Evolutionary conservation across 2,888 invertebrate genomes (phyloP), one percentile per base, ranked within the genome.

Genomic region (Lamellibrachia satsuma): DNA sequence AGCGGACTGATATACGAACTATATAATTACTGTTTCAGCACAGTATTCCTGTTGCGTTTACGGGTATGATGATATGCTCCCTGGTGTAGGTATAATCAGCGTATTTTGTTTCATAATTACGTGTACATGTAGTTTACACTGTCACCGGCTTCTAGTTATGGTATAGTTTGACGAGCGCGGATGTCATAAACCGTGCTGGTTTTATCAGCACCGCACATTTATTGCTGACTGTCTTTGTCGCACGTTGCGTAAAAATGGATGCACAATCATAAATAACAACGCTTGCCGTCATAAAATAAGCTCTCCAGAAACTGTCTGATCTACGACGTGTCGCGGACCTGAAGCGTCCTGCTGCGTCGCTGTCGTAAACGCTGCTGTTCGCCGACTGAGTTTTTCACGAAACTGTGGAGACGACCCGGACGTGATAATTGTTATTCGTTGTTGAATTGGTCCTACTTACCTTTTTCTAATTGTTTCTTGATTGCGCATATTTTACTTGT

Each of bases 101-200:
- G 75, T 75, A 75, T 75, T 75, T 75, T 75, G 75, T 75, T 75
- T 75, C 75, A 75, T 75, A 75, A 75, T 75, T 75, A 75, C 75
- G 75, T 75, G 75, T 15, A 75, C 75, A 22, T 75, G 15, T 15
- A 75, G 22, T 75, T 75, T 75, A 75, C 22, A 15, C 22, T 75
- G 75, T 75, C 75, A 75, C 75, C 75, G 75, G 75, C 75, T 75
- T 22, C 75, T 9, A 3, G 60, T 60, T 75, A 75, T 75, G 75
- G 75, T 75, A 15, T 75, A 75, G 75, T 75, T 75, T 75, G 15
- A 75, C 75, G 75, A 75, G 75, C 75, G 75, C 15, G 22, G 75
- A 6, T 75, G 15, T 22, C 75, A 75, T 75, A 75, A 75, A 75
- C 75, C 75, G 75, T 15, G 75, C 15, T 75, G 15, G 75, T 75